Conservation (phyloP, 2,888 invertebrate genomes). For the Caenorhabditis sp. region DNA sequence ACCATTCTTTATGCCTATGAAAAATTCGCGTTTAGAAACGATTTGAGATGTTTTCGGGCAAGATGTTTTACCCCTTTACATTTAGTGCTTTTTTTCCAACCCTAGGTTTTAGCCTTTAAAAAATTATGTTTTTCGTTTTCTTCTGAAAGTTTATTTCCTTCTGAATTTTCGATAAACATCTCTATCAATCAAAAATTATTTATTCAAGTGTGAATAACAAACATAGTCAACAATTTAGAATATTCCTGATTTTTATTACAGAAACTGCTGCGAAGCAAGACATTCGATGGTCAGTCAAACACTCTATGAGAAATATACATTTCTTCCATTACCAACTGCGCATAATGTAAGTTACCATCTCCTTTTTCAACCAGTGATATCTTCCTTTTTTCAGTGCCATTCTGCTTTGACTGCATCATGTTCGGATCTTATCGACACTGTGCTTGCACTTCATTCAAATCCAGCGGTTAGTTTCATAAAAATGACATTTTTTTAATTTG, state of each 20-base stretch:
- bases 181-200: not conserved
- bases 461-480: slow-evolving; percentile 20
- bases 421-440: slow-evolving; percentile 33
- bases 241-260: too few relatives aligned
- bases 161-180: too few relatives aligned
- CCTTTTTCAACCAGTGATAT: not conserved
- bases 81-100: too few relatives aligned
- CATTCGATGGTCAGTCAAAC: slow-evolving; percentile 35
- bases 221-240: not conserved
- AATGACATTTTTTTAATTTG: not conserved
- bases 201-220: not conserved
- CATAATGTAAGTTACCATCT: not conserved
- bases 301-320: slow-evolving; percentile 31
- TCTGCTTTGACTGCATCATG: slow-evolving; percentile 39
- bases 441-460: slow-evolving; percentile 40
- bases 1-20: too few relatives aligned
- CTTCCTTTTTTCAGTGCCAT: slow-evolving; percentile 20
- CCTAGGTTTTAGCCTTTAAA: too few relatives aligned
- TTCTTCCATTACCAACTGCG: slow-evolving; percentile 22
- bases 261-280: slow-evolving; percentile 36
- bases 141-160: too few relatives aligned
- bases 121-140: too few relatives aligned
- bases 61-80: too few relatives aligned
- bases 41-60: too few relatives aligned
- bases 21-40: too few relatives aligned